Percentiles rank a stretch among this genome's conserved stretches.
Conservation (phyloP, 35 echinoderm and acorn worm genomes). For the Stichopus chloronotus region DNA sequence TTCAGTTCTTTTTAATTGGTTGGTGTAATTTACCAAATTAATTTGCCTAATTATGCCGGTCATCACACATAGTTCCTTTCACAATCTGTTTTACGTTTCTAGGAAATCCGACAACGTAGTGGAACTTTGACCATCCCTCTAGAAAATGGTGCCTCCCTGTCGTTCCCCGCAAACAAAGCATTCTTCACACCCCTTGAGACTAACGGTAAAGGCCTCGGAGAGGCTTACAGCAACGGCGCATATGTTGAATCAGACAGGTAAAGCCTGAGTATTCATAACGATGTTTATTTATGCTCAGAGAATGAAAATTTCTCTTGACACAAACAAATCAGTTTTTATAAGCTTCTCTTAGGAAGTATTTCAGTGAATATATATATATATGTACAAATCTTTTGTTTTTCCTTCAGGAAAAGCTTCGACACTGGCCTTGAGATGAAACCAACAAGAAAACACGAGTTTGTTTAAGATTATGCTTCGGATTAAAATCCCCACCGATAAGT, state of each 20-base stretch:
- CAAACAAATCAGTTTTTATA: neutral
- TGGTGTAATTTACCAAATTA: too few species aligned
- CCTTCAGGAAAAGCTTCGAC: neutral
- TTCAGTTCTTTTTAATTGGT: too few species aligned
- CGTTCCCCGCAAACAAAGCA: slow-evolving; percentile 79
- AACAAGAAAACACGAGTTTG: neutral
- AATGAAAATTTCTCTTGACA: neutral
- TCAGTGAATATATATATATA: neutral
- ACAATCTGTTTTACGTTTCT: neutral
- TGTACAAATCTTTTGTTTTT: neutral
- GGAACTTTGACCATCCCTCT: slow-evolving; percentile 87
- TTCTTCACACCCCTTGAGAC: slow-evolving; percentile 67
- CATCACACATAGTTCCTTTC: too few species aligned
- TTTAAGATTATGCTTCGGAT: neutral
- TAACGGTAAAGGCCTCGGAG: neutral
- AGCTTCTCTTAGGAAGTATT: neutral
- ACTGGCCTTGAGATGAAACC: slow-evolving; percentile 5
- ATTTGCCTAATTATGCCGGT: too few species aligned
- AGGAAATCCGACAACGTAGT: slow-evolving; percentile 77
- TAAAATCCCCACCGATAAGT: neutral
- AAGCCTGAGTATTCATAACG: neutral
- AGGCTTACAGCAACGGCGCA: neutral
- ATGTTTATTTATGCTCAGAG: neutral
- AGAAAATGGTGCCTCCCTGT: slow-evolving; percentile 79
- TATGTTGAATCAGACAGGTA: neutral